Evolutionary conservation across 2,888 invertebrate genomes (phyloP), one percentile per base, ranked within the genome.

Genomic region (Diarsia rubi): DNA sequence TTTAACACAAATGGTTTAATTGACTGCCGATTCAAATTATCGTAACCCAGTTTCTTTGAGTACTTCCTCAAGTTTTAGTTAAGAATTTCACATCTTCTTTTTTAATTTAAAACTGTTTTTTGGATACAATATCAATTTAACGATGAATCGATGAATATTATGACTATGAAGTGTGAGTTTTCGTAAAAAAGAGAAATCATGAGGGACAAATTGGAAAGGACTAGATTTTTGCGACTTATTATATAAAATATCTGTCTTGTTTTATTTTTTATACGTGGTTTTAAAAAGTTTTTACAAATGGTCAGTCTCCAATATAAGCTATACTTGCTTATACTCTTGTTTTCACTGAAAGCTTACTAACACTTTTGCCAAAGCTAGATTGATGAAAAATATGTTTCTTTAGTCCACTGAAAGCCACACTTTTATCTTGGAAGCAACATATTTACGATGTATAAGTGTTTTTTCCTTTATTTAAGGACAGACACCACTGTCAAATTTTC

Each of bases 1-100:
- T 77, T 84, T 66, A 80, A 73, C 62, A 27, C 44, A 63, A 84
- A 83, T 75, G 3, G n/a, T 9, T 66, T 81, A 84, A 78, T 71
- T 67, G 45, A 31, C 42, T 31, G 67, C 21, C 24, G 71, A 37
- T 24, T 57, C 31, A 45, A 78, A 84, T 81, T 64, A 81, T 63
- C 45, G 31, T 45, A 75, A 69, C 82, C 78, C 12, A 75, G 68
- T 73, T 83, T 31, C 14, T 60, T 63, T 63, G 5, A 66, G 21
- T 37, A 27, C n/a, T 83, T 84, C 84, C 75, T 57, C 37, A 47
- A 49, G 47, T 81, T 78, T 84, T 63, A 47, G 47, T 73, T 66
- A 19, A 42, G 24, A 21, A 47, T 59, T 59, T 60, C 27, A 81
- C n/a, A n/a, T n/a, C n/a, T 42, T 44, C 21, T 27, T 5, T n/a